Evolutionary conservation across 2,113 vertebrate species (phyloP), one percentile per base, ranked within the genome.

Genomic region (Rafetus swinhoei): DNA sequence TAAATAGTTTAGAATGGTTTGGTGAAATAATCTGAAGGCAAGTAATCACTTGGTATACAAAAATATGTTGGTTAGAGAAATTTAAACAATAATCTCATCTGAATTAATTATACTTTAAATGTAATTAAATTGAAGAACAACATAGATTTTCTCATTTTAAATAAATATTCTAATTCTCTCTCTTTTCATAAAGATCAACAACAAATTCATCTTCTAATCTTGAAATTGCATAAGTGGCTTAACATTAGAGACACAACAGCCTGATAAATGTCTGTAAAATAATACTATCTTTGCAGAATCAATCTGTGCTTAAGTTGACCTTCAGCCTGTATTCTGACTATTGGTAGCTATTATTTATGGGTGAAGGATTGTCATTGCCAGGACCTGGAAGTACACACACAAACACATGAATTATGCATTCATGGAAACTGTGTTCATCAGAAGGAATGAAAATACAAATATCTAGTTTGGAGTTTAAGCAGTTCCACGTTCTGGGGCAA

Each of bases 321-420:
- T 4, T 24, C 24, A 79, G 32, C 18, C 24, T 19, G n/a, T 87
- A 24, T 45, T 12, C 56, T 52, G 59, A 35, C 65, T 9, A 16
- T 60, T 60, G 62, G 18, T 25, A 5, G 0, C 21, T 50, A 39
- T 74, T 80, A 25, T 89, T 21, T 9, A 3, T 0, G 35, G 18
- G 0, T 87, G 72, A 81, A 27, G 4, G 56, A 4, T 18, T 25
- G 55, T n/a, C 60, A 72, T 1, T 13, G 24, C 29, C 8, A 15
- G 1, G 0, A 10, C 62, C n/a, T 1, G 4, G 19, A 3, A 16
- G n/a, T 50, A 18, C 6, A 32, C 0, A 0, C 4, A 7, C 10
- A 13, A 29, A 11, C 79, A 59, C 19, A 6, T 57, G 19, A 53
- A 27, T 79, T 45, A 22, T 62, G 45, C 0, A 0, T 60, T 32